Conservation (phyloP, 2,113 vertebrate genomes). For the Oreotragus oreotragus region DNA sequence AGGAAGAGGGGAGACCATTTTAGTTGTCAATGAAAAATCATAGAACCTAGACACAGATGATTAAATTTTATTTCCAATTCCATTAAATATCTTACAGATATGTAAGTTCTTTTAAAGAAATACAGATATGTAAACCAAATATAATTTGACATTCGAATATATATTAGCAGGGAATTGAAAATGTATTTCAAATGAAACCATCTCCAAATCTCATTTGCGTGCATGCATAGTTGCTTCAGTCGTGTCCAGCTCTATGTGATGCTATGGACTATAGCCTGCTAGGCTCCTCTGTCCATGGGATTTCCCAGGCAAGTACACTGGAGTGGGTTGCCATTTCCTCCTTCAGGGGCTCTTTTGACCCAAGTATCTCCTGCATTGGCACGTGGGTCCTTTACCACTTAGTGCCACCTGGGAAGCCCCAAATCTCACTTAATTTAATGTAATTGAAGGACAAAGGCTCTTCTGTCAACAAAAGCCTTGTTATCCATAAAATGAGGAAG, state of each 20-base stretch:
- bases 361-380: background rate
- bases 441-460: background rate
- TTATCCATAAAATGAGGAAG: background rate
- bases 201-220: background rate
- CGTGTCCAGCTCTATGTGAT: background rate
- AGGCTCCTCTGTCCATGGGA: background rate
- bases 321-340: background rate
- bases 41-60: background rate
- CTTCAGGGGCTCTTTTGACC: background rate
- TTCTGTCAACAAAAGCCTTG: background rate
- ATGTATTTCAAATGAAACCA: background rate
- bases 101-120: background rate
- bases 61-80: conserved; percentile 22
- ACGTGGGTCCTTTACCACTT: background rate
- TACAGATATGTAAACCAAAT: background rate
- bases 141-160: background rate
- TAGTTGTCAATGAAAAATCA: background rate
- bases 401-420: background rate
- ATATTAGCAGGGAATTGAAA: background rate
- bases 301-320: background rate
- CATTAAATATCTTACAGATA: background rate
- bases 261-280: background rate
- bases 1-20: background rate
- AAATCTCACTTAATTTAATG: background rate
- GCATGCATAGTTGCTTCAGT: background rate